These are phyloP conservation scores for Prinia subflava DNA, from an alignment of 2,113 vertebrate species.

Conservation along the genomic window DNA sequence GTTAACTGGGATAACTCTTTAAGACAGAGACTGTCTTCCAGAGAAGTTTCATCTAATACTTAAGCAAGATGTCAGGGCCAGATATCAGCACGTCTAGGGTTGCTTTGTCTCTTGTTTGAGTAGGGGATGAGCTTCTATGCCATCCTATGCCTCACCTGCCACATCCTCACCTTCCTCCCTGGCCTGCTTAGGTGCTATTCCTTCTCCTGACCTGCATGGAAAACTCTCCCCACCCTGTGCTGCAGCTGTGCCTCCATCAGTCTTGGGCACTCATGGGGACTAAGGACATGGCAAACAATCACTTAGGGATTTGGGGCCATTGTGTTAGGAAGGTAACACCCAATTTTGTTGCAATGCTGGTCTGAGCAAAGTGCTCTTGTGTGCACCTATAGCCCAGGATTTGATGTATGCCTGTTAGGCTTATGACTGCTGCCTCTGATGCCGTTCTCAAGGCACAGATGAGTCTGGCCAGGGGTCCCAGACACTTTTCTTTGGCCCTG, in stretches of 20 bases:
- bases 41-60: not conserved
- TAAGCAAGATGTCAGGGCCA: not conserved
- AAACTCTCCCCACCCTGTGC: not conserved
- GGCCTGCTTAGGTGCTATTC: not conserved
- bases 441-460: not conserved
- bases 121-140: not conserved
- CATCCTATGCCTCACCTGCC: not conserved
- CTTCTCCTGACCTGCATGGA: not conserved
- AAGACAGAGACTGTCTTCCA: not conserved
- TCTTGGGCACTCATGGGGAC: not conserved
- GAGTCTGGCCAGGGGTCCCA: not conserved
- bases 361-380: not conserved
- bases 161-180: not conserved
- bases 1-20: not conserved
- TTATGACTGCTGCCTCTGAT: not conserved
- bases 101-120: not conserved
- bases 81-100: not conserved
- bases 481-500: not conserved
- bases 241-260: not conserved
- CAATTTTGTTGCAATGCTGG: not conserved
- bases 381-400: not conserved
- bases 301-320: not conserved
- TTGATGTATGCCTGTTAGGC: not conserved
- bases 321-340: rapidly evolving
- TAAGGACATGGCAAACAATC: not conserved